These are phyloP conservation scores for Drosophila leontia DNA, from an alignment of 1,140 invertebrate species.

Conservation along the genomic window DNA sequence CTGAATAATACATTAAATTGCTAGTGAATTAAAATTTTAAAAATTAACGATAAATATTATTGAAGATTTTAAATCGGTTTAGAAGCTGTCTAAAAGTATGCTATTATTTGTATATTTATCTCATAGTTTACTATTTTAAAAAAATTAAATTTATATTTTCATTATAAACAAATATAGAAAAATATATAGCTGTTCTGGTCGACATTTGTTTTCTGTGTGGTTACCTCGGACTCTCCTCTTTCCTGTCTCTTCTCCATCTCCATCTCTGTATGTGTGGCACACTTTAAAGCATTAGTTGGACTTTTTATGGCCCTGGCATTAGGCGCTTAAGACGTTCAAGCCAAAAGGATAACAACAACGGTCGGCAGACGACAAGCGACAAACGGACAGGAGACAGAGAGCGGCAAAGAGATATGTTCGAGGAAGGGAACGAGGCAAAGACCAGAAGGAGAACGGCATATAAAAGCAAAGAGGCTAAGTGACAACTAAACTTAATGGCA, in stretches of 20 bases:
- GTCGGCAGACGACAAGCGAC: slow-evolving; percentile 47
- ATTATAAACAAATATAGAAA: background rate
- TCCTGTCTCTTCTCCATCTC: background rate
- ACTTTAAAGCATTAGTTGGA: slow-evolving; percentile 84
- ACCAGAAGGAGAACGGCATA: slow-evolving; percentile 53
- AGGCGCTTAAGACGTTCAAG: slow-evolving; percentile 82
- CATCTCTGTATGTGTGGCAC: slow-evolving; percentile 62
- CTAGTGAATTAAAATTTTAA: no score
- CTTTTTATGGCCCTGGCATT: slow-evolving; percentile 83
- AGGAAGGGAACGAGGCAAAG: background rate
- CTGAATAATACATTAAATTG: no score
- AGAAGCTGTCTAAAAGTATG: no score
- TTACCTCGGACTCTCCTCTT: background rate
- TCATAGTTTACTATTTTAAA: no score
- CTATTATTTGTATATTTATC: background rate
- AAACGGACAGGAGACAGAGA: slow-evolving; percentile 38
- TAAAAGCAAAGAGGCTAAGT: slow-evolving; percentile 84
- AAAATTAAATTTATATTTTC: background rate
- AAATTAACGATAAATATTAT: background rate
- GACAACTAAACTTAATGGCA: slow-evolving; percentile 84
- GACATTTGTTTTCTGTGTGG: slow-evolving; percentile 8
- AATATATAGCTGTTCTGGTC: background rate
- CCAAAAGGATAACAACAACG: slow-evolving; percentile 83
- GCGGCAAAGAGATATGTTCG: slow-evolving; percentile 5
- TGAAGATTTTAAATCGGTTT: background rate